Conservation (phyloP, 2,797 vertebrate genomes). For the Bryconaethiops microstoma region DNA sequence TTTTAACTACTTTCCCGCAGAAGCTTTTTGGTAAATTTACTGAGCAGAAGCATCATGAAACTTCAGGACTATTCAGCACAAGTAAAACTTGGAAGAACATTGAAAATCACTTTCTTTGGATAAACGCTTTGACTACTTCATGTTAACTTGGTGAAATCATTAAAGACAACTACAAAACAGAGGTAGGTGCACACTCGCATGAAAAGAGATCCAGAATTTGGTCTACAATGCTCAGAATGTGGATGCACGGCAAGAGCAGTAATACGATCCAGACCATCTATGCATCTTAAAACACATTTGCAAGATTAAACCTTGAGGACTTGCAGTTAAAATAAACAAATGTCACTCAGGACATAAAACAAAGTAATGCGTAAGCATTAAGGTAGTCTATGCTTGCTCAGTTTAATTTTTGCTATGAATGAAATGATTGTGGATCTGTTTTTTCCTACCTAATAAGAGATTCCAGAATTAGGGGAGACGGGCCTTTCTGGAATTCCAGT, state of each 20-base stretch:
- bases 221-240: not conserved
- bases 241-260: not conserved
- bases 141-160: constrained; percentile 2
- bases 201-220: constrained; percentile 2
- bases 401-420: not conserved
- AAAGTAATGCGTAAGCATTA: too few relatives aligned
- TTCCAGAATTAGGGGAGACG: constrained; percentile 93
- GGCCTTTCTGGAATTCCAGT: constrained; percentile 97
- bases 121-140: constrained; percentile 8
- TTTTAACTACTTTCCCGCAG: constrained; percentile 33
- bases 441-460: constrained; percentile 94
- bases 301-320: not conserved
- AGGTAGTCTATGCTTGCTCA: not conserved
- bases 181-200: not conserved
- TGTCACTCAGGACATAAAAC: not conserved
- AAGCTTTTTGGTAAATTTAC: constrained; percentile 22
- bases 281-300: not conserved
- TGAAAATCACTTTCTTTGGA: constrained; percentile 22
- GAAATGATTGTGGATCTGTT: not conserved
- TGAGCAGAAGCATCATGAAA: constrained; percentile 37
- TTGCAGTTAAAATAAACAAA: not conserved
- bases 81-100: constrained; percentile 21
- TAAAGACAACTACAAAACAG: not conserved
- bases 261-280: not conserved
- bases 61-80: not conserved